phyloP scores from a whole-genome alignment of 1,140 invertebrate genomes.

The Pollicipes pollicipes region DNA sequence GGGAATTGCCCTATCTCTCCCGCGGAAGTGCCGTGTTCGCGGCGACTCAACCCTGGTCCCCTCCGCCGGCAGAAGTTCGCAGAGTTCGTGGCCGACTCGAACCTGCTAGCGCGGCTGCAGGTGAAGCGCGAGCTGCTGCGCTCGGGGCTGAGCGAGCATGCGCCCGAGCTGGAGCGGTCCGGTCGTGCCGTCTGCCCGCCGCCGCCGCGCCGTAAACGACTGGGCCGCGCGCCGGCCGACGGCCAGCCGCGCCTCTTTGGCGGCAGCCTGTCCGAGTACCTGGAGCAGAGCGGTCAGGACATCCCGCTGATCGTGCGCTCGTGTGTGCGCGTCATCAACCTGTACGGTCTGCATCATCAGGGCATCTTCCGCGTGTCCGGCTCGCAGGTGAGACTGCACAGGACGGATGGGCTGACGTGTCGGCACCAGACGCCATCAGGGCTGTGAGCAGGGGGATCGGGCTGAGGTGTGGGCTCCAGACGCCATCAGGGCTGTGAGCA shows the following conservation, averaged over 20 bases:
- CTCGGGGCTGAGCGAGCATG: not conserved
- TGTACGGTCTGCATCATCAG: conserved; percentile 80
- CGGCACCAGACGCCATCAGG: not conserved
- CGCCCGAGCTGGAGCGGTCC: not conserved
- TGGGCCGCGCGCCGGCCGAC: conserved; percentile 46
- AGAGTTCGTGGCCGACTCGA: conserved; percentile 71
- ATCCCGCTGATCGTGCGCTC: conserved; percentile 78
- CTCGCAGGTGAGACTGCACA: conserved; percentile 30
- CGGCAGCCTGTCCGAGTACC: conserved; percentile 78
- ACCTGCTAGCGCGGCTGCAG: conserved; percentile 73
- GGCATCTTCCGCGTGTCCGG: conserved; percentile 90
- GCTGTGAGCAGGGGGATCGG: no score
- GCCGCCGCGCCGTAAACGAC: conserved; percentile 33
- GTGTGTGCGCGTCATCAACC: conserved; percentile 79
- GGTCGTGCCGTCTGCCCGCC: not conserved
- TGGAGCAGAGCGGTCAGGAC: conserved; percentile 66
- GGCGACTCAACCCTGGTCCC: not conserved
- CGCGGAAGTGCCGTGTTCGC: no score
- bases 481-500: no score
- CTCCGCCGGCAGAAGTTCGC: conserved; percentile 57
- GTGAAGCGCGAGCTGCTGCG: conserved; percentile 54
- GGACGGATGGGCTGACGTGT: no score
- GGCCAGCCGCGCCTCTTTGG: conserved; percentile 78
- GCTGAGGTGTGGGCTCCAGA: no score
- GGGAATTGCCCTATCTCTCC: no score